Evolutionary conservation across 2,888 invertebrate genomes (phyloP).

Genomic region (Hofmannophila pseudospretella): DNA sequence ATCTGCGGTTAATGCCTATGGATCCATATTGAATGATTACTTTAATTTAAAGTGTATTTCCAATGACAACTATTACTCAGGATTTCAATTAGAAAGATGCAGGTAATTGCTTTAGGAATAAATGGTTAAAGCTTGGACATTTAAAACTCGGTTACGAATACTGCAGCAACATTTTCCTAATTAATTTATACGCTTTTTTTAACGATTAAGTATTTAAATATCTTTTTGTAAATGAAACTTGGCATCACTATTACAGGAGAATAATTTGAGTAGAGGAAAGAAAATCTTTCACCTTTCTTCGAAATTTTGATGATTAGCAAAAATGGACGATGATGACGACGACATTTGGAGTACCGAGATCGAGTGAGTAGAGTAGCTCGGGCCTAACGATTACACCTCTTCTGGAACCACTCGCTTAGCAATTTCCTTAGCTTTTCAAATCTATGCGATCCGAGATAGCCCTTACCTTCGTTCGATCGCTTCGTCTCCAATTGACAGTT

Average conservation of each 20-base stretch:
- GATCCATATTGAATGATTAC: too few species aligned
- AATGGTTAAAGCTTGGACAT: too few species aligned
- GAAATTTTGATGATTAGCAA: not conserved
- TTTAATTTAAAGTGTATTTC: too few species aligned
- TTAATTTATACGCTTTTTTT: not conserved
- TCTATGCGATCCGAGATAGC: not conserved
- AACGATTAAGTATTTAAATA: not conserved
- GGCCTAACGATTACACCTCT: not conserved
- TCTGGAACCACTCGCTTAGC: constrained; percentile 6
- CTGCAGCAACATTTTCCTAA: not conserved
- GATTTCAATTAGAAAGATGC: too few species aligned
- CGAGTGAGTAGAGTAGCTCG: constrained; percentile 47
- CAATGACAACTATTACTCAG: too few species aligned
- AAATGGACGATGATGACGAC: constrained; percentile 31
- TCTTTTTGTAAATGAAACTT: not conserved
- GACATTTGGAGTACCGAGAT: constrained; percentile 51
- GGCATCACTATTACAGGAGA: not conserved
- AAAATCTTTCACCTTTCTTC: not conserved
- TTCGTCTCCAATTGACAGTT: not conserved
- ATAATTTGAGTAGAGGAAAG: not conserved
- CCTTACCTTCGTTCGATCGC: constrained; percentile 9
- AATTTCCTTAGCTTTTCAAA: not conserved
- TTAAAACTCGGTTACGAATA: too few species aligned
- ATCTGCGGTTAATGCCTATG: too few species aligned
- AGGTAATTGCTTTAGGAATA: too few species aligned